Evolutionary conservation across 2,888 invertebrate genomes (phyloP), one percentile per base, ranked within the genome.

Genomic region (Cheilosia scutellata): DNA sequence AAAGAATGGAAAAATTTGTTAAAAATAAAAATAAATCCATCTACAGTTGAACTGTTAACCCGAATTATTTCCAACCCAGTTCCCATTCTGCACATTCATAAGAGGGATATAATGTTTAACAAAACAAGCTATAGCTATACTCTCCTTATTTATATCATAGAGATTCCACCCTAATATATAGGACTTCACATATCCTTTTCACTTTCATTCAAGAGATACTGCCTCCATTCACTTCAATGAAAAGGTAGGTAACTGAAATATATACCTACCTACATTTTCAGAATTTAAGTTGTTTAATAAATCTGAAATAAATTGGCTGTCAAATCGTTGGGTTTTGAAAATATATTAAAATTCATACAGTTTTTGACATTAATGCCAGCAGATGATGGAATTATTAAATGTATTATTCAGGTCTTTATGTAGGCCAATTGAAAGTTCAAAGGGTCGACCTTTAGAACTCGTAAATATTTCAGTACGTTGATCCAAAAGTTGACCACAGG

Each of bases 231-330:
- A 47, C 4, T 58, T 58, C 55, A 58, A 37, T 58, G 65, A 66
- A 78, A 60, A 71, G 31, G 42, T 72, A 33, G 63, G 40, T 78
- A 57, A 57, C 29, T 72, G 9, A 31, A 72, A n/a, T 13, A 42
- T 40, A 6, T 47, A 58, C 13, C 7, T 37, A 9, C 9, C 9
- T 9, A 37, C 4, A 13, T 25, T 51, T n/a, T 63, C 9, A n/a
- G 40, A 55, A 25, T 33, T 53, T 31, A 37, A 65, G 58, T 60
- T 58, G 42, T 57, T 58, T 16, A 72, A 79, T 37, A 37, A 27
- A 53, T 63, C 49, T 57, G 49, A 70, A 37, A 70, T 33, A 63
- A 75, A 65, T 63, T 82, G 55, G 20, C 20, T 82, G 76, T 82
- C 62, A 60, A 66, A 65, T 58, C 16, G 9, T 53, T 1, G 25